phyloP scores from a whole-genome alignment of 1,140 invertebrate species.

The Drosophila nigromelanica region DNA sequence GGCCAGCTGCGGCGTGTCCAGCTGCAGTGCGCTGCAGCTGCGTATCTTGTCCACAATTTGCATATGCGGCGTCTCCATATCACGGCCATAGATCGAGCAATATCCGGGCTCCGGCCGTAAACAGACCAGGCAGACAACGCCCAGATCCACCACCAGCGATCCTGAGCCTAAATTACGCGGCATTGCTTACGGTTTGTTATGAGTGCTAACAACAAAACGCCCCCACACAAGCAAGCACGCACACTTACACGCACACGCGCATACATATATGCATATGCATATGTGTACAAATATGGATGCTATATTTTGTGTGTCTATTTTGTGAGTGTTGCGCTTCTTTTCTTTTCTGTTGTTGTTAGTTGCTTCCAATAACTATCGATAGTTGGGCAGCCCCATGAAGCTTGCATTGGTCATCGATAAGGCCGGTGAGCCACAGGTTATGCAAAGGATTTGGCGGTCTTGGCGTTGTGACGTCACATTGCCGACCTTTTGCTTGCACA shows the following conservation, averaged over 20 bases:
- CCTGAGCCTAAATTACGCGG: slow-evolving; percentile 35
- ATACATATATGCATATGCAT: neutral
- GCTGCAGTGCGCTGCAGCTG: slow-evolving; percentile 85
- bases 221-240: slow-evolving; percentile 17
- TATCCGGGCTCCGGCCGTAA: slow-evolving; percentile 84
- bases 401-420: slow-evolving; percentile 2
- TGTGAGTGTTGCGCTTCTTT: slow-evolving; percentile 41
- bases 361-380: slow-evolving; percentile 29
- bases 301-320: slow-evolving; percentile 45
- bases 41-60: slow-evolving; percentile 85
- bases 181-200: slow-evolving; percentile 40
- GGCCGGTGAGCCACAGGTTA: too few species aligned
- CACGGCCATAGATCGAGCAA: slow-evolving; percentile 85
- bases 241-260: slow-evolving; percentile 9
- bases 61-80: slow-evolving; percentile 83
- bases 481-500: too few species aligned
- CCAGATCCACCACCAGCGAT: slow-evolving; percentile 84
- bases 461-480: neutral
- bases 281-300: slow-evolving; percentile 11
- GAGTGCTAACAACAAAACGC: slow-evolving; percentile 37
- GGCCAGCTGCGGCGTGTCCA: slow-evolving; percentile 27
- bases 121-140: slow-evolving; percentile 86
- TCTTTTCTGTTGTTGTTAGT: slow-evolving; percentile 33
- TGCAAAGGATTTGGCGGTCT: too few species aligned
- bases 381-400: neutral